These are phyloP conservation scores for Actenoides hombroni DNA, from an alignment of 2,113 vertebrate genomes.

Conservation along the genomic window DNA sequence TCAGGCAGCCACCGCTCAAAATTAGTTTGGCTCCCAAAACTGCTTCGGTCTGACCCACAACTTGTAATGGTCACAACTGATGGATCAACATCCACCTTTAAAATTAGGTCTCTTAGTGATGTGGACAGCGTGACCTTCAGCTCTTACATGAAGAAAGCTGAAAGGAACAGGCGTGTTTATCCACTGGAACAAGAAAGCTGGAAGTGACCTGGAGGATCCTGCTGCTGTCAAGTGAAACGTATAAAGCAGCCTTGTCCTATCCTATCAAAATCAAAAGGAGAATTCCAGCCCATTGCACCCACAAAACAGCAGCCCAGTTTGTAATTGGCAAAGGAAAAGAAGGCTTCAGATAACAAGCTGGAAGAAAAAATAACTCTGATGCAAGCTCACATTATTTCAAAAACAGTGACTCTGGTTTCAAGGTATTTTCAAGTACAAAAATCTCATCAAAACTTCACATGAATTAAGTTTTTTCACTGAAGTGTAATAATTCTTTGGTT, in stretches of 20 bases:
- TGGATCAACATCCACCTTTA: not conserved
- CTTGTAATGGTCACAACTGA: not conserved
- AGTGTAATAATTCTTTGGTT: not conserved
- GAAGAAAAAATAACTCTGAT: not conserved
- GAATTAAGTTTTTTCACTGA: not conserved
- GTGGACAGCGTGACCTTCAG: not conserved
- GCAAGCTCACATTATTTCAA: not conserved
- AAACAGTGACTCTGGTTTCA: not conserved
- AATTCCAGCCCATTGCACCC: constrained; percentile 14
- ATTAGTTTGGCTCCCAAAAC: not conserved
- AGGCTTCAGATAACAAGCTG: not conserved
- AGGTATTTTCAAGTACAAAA: not conserved
- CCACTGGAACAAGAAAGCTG: constrained; percentile 16
- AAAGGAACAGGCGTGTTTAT: constrained; percentile 39
- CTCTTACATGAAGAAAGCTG: not conserved
- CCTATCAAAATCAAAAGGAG: constrained; percentile 30
- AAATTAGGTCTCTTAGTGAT: constrained; percentile 11
- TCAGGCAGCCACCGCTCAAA: not conserved
- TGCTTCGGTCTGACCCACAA: not conserved
- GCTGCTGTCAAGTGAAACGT: constrained; percentile 25
- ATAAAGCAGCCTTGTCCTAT: constrained; percentile 31
- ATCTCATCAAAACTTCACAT: not conserved
- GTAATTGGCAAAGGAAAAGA: constrained; percentile 11
- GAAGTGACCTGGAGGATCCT: constrained; percentile 50
- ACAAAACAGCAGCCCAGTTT: not conserved